These are phyloP conservation scores for Anadara kagoshimensis DNA, from an alignment of 1,140 invertebrate genomes.

Conservation along the genomic window DNA sequence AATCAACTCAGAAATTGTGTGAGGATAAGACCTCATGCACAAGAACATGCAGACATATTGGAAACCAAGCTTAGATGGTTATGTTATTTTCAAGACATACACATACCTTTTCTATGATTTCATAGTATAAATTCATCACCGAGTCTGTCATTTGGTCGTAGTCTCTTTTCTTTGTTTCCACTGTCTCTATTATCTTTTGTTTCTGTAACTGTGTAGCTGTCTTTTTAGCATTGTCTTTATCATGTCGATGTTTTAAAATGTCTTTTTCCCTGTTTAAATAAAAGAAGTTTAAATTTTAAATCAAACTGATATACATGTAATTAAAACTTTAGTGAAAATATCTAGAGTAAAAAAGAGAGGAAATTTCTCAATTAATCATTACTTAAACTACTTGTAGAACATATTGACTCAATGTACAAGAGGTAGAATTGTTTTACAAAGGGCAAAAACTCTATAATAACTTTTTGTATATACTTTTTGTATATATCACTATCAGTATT, in stretches of 20 bases:
- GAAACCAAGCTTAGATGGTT: too few species aligned
- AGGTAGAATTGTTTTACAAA: too few species aligned
- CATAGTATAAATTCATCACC: constrained; percentile 6
- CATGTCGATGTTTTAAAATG: constrained; percentile 10
- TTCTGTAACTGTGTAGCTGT: constrained; percentile 5
- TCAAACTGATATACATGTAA: not conserved
- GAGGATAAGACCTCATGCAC: too few species aligned
- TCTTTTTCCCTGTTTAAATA: constrained; percentile 6
- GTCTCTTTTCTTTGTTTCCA: constrained; percentile 9
- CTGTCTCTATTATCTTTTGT: constrained; percentile 14
- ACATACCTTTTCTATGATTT: constrained; percentile 21
- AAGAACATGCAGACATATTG: too few species aligned
- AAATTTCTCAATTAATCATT: not conserved
- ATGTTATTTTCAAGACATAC: too few species aligned
- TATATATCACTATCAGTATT: too few species aligned
- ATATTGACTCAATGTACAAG: not conserved
- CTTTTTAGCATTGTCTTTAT: constrained; percentile 12
- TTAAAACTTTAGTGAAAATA: not conserved
- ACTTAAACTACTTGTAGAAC: not conserved
- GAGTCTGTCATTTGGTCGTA: constrained; percentile 7
- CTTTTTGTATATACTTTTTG: too few species aligned
- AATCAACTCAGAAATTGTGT: too few species aligned
- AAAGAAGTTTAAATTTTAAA: not conserved
- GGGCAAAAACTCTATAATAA: too few species aligned
- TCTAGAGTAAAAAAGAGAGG: not conserved